Evolutionary conservation across 1,140 invertebrate species (phyloP).

Genomic region (Hirudo medicinalis): DNA sequence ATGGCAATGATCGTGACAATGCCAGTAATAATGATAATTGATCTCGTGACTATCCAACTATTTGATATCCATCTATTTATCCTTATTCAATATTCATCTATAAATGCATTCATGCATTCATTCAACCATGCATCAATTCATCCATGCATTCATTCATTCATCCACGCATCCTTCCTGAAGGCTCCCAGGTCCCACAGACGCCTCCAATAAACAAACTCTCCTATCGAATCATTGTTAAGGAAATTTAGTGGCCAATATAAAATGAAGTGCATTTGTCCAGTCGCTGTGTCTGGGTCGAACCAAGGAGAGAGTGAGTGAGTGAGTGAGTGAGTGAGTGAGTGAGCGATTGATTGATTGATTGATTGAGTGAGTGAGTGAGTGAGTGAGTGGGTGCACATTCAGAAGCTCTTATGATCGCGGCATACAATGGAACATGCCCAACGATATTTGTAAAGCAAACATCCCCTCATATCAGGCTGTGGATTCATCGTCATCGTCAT

Average conservation of each 20-base stretch:
- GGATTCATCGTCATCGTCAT: background rate
- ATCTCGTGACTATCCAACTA: too few relatives aligned
- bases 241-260: background rate
- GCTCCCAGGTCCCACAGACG: background rate
- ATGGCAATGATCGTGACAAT: too few relatives aligned
- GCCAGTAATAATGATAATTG: too few relatives aligned
- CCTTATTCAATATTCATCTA: background rate
- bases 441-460: too few relatives aligned
- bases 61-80: background rate
- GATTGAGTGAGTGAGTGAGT: conserved; percentile 19
- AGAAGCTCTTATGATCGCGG: too few relatives aligned
- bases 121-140: background rate
- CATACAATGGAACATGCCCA: too few relatives aligned
- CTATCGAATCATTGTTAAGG: too few relatives aligned
- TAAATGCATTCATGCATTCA: background rate
- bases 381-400: conserved; percentile 17
- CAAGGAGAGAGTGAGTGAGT: conserved; percentile 24
- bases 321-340: conserved; percentile 26
- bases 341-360: conserved; percentile 17
- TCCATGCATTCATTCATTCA: background rate
- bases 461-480: too few relatives aligned
- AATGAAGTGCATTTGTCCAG: conserved; percentile 4
- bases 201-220: background rate
- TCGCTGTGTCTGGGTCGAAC: conserved; percentile 16
- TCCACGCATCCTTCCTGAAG: background rate